phyloP scores from a whole-genome alignment of 2,113 vertebrate species.

The Argyrosomus japonicus region DNA sequence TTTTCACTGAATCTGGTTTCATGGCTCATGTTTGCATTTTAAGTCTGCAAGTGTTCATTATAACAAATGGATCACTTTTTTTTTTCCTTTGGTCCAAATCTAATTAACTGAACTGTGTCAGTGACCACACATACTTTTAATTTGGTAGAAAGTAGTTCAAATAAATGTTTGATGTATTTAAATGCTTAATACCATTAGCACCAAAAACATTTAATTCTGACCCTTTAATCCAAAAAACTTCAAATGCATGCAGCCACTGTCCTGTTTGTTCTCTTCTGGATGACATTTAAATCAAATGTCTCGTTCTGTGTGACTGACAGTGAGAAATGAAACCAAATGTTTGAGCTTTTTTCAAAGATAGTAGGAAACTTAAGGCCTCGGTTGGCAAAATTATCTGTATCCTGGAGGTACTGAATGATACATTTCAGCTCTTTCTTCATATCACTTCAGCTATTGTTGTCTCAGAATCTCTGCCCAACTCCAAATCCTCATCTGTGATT shows the following conservation, averaged over 20 bases:
- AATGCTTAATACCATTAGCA: background rate
- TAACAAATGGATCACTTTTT: too few species aligned
- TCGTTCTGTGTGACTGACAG: background rate
- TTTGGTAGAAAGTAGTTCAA: background rate
- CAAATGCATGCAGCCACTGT: background rate
- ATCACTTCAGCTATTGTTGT: constrained; percentile 10
- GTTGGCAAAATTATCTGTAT: background rate
- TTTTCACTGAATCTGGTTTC: too few species aligned
- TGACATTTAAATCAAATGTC: background rate
- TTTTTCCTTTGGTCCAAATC: background rate
- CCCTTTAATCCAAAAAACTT: background rate
- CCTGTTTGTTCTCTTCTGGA: background rate
- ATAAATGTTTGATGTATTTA: background rate
- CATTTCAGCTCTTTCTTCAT: background rate
- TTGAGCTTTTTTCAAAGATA: background rate
- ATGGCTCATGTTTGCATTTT: too few species aligned
- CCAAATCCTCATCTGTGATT: constrained; percentile 24
- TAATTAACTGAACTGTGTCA: background rate
- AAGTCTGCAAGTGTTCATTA: too few species aligned
- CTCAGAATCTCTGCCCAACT: constrained; percentile 1
- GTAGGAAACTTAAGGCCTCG: background rate
- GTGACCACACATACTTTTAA: background rate
- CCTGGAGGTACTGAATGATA: background rate
- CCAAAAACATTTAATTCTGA: background rate
- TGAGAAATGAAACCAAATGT: background rate